Evolutionary conservation across 2,113 vertebrate genomes (phyloP), one percentile per base, ranked within the genome.

Genomic region (Trichomycterus rosablanca): DNA sequence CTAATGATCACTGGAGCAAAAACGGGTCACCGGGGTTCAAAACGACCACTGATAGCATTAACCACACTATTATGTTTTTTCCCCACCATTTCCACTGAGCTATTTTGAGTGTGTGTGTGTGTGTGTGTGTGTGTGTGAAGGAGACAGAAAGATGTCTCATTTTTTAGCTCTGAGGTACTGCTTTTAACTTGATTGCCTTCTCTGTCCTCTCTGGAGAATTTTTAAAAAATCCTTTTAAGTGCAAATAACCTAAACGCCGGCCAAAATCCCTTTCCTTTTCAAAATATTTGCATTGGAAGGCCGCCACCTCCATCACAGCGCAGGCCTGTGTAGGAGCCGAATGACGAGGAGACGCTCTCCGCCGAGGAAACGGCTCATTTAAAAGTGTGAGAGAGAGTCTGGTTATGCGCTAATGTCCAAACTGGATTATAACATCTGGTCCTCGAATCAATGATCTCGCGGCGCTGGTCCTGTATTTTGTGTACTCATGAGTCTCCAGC

Each of bases 281-380:
- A 78, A 86, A 85, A 86, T 86, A 85, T 87, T 87, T 86, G 80
- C 75, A 84, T 84, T 87, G 84, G 84, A 85, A 59, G 51, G 67
- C 55, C 53, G 77, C 81, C 78, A 74, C 73, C 68, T 75, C 75
- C 80, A 76, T 78, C 77, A 75, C 78, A 87, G 84, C 83, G 79
- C 78, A 81, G 76, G 79, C 80, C 80, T 80, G 83, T 81, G 81
- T 83, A 64, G 77, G 67, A 81, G 78, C 72, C 77, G 80, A 80
- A 84, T 83, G 79, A 86, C 83, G 74, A 72, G 72, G 60, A 77
- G 80, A 79, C 42, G 20, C 48, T 74, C 82, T 80, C 76, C 75
- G 66, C 81, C 73, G 76, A 76, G 77, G 72, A 73, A 45, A 84
- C 71, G 76, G 76, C 81, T 86, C 81, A 82, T 84, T 86, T 80